Percentiles rank a stretch among this genome's conserved stretches.
Conservation (phyloP, 1,140 invertebrate species). For the Neomicropteryx cornuta region DNA sequence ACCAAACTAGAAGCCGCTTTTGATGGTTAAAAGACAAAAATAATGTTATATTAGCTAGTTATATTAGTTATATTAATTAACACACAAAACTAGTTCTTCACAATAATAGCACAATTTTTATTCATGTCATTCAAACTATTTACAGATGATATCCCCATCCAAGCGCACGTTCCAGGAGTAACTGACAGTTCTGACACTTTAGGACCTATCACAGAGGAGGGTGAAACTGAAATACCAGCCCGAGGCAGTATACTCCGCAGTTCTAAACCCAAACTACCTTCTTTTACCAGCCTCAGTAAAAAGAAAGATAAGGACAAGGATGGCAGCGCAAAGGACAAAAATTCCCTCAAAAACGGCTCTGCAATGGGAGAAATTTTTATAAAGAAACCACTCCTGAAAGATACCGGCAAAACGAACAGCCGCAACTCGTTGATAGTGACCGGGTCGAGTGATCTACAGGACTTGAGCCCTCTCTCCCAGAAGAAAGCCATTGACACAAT, state of each 20-base stretch:
- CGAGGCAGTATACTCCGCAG: slow-evolving; percentile 25
- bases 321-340: slow-evolving; percentile 9
- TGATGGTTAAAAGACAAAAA: too few species aligned
- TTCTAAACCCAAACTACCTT: slow-evolving; percentile 35
- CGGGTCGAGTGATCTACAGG: slow-evolving; percentile 30
- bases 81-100: too few species aligned
- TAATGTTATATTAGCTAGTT: too few species aligned
- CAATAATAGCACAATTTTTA: too few species aligned
- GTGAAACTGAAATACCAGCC: slow-evolving; percentile 26
- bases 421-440: slow-evolving; percentile 30
- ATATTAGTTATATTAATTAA: too few species aligned
- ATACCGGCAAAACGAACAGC: slow-evolving; percentile 28
- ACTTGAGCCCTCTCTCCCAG: slow-evolving; percentile 17
- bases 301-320: slow-evolving; percentile 35
- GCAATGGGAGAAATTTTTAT: slow-evolving; percentile 15
- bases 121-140: too few species aligned
- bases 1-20: too few species aligned
- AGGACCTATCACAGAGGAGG: slow-evolving; percentile 36
- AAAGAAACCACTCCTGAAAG: slow-evolving; percentile 32
- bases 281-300: slow-evolving; percentile 35
- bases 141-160: slow-evolving; percentile 40
- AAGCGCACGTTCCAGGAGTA: slow-evolving; percentile 28
- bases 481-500: slow-evolving; percentile 23
- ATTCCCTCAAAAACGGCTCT: slow-evolving; percentile 16
- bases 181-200: slow-evolving; percentile 32